These are phyloP conservation scores for Limenitis camilla DNA, from an alignment of 2,888 invertebrate genomes.

Conservation along the genomic window DNA sequence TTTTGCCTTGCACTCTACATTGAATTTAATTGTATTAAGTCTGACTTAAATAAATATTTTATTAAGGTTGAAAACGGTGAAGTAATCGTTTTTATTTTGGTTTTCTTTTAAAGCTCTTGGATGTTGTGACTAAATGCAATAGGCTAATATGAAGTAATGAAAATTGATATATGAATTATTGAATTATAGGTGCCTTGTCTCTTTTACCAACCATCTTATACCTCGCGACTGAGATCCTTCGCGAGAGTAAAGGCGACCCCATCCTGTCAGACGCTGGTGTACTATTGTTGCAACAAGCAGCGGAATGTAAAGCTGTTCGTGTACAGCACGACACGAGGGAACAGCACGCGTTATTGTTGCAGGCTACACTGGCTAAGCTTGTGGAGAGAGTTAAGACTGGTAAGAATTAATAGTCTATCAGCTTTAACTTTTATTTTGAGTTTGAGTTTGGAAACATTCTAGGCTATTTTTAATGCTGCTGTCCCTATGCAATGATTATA, in stretches of 20 bases:
- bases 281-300: slow-evolving; percentile 84
- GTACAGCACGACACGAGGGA: slow-evolving; percentile 77
- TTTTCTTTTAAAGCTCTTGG: no score
- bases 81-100: no score
- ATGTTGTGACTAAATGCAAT: no score
- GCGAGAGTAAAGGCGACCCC: slow-evolving; percentile 83
- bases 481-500: no score
- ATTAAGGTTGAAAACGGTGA: no score
- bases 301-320: slow-evolving; percentile 80
- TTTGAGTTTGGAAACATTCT: no score
- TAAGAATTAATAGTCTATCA: slow-evolving; percentile 25
- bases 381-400: slow-evolving; percentile 92
- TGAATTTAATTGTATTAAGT: no score
- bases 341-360: slow-evolving; percentile 87
- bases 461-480: no score
- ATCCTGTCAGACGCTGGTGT: slow-evolving; percentile 79
- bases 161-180: background rate
- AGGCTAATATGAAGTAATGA: no score
- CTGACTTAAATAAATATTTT: no score
- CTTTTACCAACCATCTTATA: slow-evolving; percentile 95
- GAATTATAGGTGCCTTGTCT: slow-evolving; percentile 82
- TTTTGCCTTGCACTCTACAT: no score
- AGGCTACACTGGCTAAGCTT: slow-evolving; percentile 91
- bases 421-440: no score
- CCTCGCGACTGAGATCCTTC: slow-evolving; percentile 90